Conservation (phyloP, 1,140 invertebrate species). For the Plectus sambesii region DNA sequence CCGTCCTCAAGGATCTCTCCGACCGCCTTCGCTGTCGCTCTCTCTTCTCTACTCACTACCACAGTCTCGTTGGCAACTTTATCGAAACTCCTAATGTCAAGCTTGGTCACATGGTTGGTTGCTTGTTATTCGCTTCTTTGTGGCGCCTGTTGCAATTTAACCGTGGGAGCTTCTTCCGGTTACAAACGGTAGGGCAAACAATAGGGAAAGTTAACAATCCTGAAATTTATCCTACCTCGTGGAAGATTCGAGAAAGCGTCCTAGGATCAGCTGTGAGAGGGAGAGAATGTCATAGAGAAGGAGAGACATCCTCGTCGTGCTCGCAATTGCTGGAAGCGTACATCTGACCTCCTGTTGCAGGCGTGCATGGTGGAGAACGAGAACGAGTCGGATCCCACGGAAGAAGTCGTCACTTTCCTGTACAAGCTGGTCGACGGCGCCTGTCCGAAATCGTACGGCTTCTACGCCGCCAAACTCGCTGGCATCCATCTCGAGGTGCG, state of each 20-base stretch:
- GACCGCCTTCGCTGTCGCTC: conserved; percentile 61
- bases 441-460: conserved; percentile 98
- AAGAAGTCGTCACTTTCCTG: conserved; percentile 87
- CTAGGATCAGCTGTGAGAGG: too few species aligned
- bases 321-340: too few species aligned
- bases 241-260: too few species aligned
- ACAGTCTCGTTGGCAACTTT: conserved; percentile 76
- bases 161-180: too few species aligned
- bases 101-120: conserved; percentile 77
- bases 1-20: conserved; percentile 68
- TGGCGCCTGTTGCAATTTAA: too few species aligned
- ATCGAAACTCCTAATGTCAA: conserved; percentile 58
- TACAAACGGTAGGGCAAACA: too few species aligned
- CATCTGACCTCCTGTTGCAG: too few species aligned
- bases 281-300: too few species aligned
- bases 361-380: conserved; percentile 86
- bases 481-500: conserved; percentile 59
- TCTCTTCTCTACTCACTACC: conserved; percentile 93
- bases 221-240: too few species aligned
- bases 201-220: too few species aligned
- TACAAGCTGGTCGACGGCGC: conserved; percentile 80
- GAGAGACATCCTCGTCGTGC: too few species aligned
- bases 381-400: conserved; percentile 60
- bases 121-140: conserved; percentile 11
- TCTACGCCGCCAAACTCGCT: conserved; percentile 87